Conservation (phyloP, 2,113 vertebrate genomes). For the Corynorhinus townsendii region DNA sequence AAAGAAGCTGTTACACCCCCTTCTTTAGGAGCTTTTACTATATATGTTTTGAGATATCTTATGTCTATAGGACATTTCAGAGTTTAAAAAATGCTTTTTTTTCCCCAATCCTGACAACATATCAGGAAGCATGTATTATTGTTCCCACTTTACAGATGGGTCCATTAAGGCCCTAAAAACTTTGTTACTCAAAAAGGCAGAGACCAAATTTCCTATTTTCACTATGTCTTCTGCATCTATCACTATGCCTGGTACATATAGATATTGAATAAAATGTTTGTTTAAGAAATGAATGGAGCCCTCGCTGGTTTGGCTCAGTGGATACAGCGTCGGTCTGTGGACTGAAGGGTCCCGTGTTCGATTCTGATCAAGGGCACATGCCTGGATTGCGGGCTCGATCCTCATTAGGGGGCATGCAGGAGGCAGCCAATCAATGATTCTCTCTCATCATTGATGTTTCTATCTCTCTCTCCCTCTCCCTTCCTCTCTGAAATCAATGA, state of each 20-base stretch:
- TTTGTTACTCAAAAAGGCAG: not conserved
- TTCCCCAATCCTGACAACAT: not conserved
- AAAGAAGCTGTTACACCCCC: not conserved
- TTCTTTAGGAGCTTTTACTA: not conserved
- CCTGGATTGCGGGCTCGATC: too few species aligned
- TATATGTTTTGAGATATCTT: not conserved
- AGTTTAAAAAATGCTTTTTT: not conserved
- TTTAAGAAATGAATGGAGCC: not conserved
- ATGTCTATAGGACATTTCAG: not conserved
- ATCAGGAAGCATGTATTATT: not conserved
- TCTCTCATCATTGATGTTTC: too few species aligned
- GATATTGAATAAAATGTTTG: constrained; percentile 7
- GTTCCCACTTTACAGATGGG: not conserved
- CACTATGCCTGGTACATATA: not conserved
- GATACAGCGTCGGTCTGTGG: too few species aligned
- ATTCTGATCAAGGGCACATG: too few species aligned
- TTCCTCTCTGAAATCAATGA: too few species aligned
- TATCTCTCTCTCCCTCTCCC: too few species aligned
- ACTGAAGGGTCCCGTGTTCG: too few species aligned
- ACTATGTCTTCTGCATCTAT: not conserved
- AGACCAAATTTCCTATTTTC: not conserved
- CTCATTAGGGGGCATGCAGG: too few species aligned
- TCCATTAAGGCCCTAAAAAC: not conserved
- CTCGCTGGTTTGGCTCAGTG: too few species aligned
- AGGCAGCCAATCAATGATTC: too few species aligned